These are phyloP conservation scores for Halyomorpha halys DNA, from an alignment of 1,140 invertebrate species.

Conservation along the genomic window DNA sequence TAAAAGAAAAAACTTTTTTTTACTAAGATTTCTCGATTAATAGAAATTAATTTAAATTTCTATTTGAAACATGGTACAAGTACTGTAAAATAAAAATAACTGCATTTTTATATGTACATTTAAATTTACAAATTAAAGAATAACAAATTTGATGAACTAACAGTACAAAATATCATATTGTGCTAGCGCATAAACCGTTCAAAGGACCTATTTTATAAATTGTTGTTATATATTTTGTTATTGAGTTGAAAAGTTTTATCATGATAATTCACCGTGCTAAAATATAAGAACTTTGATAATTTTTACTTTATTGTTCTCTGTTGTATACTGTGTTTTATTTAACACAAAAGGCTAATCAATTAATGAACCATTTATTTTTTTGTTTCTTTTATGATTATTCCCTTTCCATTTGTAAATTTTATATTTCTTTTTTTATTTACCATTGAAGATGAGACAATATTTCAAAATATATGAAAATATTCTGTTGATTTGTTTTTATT, in stretches of 20 bases:
- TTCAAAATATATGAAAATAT: constrained; percentile 7
- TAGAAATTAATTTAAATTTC: too few species aligned
- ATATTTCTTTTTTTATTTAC: background rate
- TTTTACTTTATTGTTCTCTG: constrained; percentile 21
- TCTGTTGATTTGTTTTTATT: constrained; percentile 6
- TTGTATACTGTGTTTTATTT: background rate
- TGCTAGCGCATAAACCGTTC: background rate
- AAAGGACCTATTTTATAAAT: constrained; percentile 24
- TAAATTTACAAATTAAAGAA: background rate
- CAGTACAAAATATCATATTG: constrained; percentile 23
- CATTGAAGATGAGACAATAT: constrained; percentile 12
- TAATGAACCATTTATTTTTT: too few species aligned
- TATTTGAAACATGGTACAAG: background rate
- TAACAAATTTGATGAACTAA: constrained; percentile 15
- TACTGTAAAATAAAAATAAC: constrained; percentile 1
- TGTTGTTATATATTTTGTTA: constrained; percentile 26
- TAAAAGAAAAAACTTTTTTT: background rate
- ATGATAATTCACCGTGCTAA: constrained; percentile 21
- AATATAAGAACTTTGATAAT: constrained; percentile 12
- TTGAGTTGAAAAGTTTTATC: constrained; percentile 23
- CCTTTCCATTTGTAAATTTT: too few species aligned
- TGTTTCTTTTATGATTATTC: too few species aligned
- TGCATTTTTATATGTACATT: background rate
- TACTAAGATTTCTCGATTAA: too few species aligned
- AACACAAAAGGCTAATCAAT: too few species aligned